A percentile compares a stretch with the other conserved stretches of the same genome.
These are phyloP conservation scores for Anseranas semipalmata DNA, from an alignment of 2,113 vertebrate species.

Conservation along the genomic window DNA sequence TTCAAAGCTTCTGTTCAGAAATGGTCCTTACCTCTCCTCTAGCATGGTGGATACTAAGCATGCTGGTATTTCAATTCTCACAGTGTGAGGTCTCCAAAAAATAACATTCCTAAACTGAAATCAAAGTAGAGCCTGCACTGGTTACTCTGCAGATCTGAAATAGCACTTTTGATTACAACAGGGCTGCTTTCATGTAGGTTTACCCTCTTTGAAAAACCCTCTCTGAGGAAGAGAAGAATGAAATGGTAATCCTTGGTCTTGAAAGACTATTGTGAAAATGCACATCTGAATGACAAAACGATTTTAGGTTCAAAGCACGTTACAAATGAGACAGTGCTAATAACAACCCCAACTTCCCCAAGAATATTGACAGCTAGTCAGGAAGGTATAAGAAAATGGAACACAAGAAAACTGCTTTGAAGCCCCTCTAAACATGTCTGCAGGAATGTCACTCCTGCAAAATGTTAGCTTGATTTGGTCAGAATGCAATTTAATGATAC, in stretches of 20 bases:
- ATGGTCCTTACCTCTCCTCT: not conserved
- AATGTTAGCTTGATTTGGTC: not conserved
- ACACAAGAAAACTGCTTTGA: not conserved
- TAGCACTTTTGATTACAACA: not conserved
- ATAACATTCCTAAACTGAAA: not conserved
- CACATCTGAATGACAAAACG: not conserved
- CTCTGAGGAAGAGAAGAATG: not conserved
- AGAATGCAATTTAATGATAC: not conserved
- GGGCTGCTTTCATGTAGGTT: not conserved
- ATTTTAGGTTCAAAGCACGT: not conserved
- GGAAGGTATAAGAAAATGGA: not conserved
- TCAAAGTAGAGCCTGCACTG: not conserved
- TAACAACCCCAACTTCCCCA: not conserved
- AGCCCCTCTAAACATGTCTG: accelerated
- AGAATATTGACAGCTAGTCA: not conserved
- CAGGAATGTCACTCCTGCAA: not conserved
- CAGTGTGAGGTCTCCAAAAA: not conserved
- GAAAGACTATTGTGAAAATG: not conserved
- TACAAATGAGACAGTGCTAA: not conserved
- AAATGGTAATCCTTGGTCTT: not conserved
- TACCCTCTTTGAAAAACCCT: not conserved
- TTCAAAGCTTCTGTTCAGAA: not conserved
- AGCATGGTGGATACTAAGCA: not conserved
- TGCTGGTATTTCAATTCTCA: not conserved
- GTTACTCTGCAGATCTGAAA: not conserved